Base-by-base conservation (phyloP, 2,888 invertebrate genomes). In the Melipona beecheii region DNA sequence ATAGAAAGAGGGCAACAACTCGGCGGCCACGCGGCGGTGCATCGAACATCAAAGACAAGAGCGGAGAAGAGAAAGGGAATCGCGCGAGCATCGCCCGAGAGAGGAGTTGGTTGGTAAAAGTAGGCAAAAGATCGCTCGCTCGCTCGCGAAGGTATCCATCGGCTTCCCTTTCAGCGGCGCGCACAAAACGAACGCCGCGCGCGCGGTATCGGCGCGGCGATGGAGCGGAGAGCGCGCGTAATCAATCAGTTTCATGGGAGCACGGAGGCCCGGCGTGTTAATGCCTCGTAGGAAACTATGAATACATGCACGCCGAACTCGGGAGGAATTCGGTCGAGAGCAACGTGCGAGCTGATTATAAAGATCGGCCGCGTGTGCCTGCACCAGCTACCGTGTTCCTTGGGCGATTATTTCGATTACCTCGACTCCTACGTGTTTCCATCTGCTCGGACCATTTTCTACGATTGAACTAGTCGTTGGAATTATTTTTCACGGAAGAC, bases 191-290 rank as follows among this genome's bases (percentile, higher is more conserved):
- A 76, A 43, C 43, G 73, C 31, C 31, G 31, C 31, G 31, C 81
- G 54, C 76, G 68, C 36, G 73, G 75, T 78, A 77, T 86, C 83
- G 81, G 84, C 71, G 85, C 84, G 78, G 86, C 83, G 83, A 89
- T 78, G 88, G 74, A 76, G 75, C 75, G 83, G 80, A 80, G 84
- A 83, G 79, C 80, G 71, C 87, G 76, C 88, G 90, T 90, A 92
- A 93, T 93, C 93, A 93, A 93, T 93, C 93, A 93, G 91, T 90
- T 91, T 90, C 91, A 91, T 90, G 91, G 89, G 90, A 91, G 91
- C 86, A 79, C 82, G 80, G 76, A 76, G 81, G 87, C 84, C 88
- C 75, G 84, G 78, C 68, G 83, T 75, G 88, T 87, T 88, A 81
- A 86, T 86, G 85, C 68, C 75, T 78, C 78, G 76, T 81, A 82